Base-by-base conservation (phyloP, 2,797 vertebrate species). In the Poeciliopsis infans region DNA sequence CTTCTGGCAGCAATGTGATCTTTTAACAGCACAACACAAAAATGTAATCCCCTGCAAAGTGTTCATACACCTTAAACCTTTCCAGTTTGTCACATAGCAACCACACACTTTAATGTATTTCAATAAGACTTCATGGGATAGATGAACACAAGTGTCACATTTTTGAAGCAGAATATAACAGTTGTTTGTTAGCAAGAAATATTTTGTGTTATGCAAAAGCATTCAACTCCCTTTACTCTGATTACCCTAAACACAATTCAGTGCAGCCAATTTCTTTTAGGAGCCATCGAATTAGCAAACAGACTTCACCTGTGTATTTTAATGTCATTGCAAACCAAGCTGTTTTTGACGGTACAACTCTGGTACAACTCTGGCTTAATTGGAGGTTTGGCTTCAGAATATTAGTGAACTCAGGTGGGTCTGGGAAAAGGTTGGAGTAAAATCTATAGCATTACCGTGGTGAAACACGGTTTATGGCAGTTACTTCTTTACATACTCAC, bases 21-120 rank as follows among this genome's bases (percentile, higher is more conserved):
- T 83, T 39, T 77, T 86, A 76, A 76, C 71, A 77, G 64, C 72
- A 76, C 81, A 23, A 66, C 83, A 85, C 85, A 85, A 80, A 87
- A 75, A 69, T 69, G 41, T 15, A 69, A 43, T 43, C 66, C 41
- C 41, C 41, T 69, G 12, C 66, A 69, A 69, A n/a, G 66, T 69
- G 10, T n/a, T 45, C 39, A n/a, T 7, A 43, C 25, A 69, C 39
- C 66, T 69, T 45, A 11, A 69, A 43, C 39, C 11, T 43, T 41
- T 43, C 66, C 66, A 41, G 1, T 68, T 41, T 64, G 36, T 41
- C 64, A 68, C 20, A 41, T 25, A 25, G 20, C 7, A 12, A 68
- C 16, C 8, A 12, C 66, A n/a, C 23, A 68, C 41, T 45, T 69
- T 23, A 69, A 69, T n/a, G 39, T 3, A 7, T 68, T 68, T 39